Percentiles rank a stretch among this genome's conserved stretches.
Conservation (phyloP, 2,113 vertebrate genomes). For the Saimiri boliviensis region DNA sequence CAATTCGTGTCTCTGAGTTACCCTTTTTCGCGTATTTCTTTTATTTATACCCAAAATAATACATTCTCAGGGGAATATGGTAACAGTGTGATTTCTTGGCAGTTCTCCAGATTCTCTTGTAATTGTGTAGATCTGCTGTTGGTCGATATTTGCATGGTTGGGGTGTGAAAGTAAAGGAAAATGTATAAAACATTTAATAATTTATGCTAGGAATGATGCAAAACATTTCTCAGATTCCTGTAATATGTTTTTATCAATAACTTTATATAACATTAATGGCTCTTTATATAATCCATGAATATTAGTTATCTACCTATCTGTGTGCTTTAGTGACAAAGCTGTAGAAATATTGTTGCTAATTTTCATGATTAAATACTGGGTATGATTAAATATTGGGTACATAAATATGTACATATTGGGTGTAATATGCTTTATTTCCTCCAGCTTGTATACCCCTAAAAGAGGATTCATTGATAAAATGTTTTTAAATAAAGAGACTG, state of each 20-base stretch:
- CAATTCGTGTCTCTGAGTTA: slow-evolving; percentile 57
- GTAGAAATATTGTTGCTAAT: slow-evolving; percentile 6
- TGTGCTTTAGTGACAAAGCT: slow-evolving; percentile 41
- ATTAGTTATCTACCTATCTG: neutral
- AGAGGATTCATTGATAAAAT: slow-evolving; percentile 42
- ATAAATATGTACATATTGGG: neutral
- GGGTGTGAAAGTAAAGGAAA: slow-evolving; percentile 2
- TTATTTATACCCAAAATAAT: slow-evolving; percentile 63
- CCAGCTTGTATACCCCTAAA: neutral
- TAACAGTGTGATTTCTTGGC: slow-evolving; percentile 61
- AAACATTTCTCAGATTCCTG: slow-evolving; percentile 3
- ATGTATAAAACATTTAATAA: slow-evolving; percentile 48
- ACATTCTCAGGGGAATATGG: slow-evolving; percentile 41
- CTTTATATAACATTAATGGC: neutral
- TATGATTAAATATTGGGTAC: neutral
- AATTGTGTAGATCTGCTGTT: slow-evolving; percentile 39
- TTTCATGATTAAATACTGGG: slow-evolving; percentile 18
- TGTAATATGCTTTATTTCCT: slow-evolving; percentile 49
- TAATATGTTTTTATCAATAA: slow-evolving; percentile 16
- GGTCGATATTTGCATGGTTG: slow-evolving; percentile 43
- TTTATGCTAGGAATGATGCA: neutral
- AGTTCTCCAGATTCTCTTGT: slow-evolving; percentile 61
- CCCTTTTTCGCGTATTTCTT: slow-evolving; percentile 61
- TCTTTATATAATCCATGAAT: neutral
- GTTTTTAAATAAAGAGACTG: neutral